A percentile compares a stretch with the other conserved stretches of the same genome.
Evolutionary conservation across 2,797 vertebrate genomes (phyloP).

Genomic region (Monodelphis domestica): DNA sequence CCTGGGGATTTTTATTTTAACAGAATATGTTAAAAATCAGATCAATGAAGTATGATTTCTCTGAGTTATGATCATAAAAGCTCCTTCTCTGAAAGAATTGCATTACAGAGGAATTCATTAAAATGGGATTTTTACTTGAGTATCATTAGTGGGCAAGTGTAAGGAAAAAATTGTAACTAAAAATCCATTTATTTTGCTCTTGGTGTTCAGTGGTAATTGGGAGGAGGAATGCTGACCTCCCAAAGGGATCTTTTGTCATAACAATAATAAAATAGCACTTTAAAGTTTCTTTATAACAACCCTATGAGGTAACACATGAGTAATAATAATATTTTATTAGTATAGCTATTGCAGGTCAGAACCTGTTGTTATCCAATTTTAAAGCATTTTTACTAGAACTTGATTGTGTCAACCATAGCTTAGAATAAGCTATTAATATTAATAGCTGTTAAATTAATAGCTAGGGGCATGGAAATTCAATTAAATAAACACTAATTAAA

Average conservation of each 20-base stretch:
- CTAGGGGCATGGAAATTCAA: background rate
- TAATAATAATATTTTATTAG: background rate
- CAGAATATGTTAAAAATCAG: conserved; percentile 28
- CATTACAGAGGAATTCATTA: background rate
- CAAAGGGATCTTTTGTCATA: background rate
- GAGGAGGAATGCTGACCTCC: background rate
- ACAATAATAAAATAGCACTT: background rate
- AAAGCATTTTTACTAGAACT: background rate
- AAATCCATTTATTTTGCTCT: background rate
- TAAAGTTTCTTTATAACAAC: background rate
- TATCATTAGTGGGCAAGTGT: background rate
- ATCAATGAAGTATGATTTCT: background rate
- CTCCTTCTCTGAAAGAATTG: conserved; percentile 25
- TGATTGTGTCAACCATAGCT: background rate
- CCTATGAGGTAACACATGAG: background rate
- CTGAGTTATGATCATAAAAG: background rate
- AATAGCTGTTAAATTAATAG: background rate
- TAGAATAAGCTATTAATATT: conserved; percentile 2
- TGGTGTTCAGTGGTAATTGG: background rate
- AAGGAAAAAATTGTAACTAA: background rate
- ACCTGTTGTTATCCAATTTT: background rate
- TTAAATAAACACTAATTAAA: background rate
- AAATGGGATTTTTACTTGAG: background rate
- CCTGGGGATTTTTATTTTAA: conserved; percentile 6
- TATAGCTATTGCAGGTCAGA: background rate